Percentiles rank a stretch among this genome's conserved stretches.
Evolutionary conservation across 1,140 invertebrate genomes (phyloP).

Genomic region (Mesaphorura yosii): DNA sequence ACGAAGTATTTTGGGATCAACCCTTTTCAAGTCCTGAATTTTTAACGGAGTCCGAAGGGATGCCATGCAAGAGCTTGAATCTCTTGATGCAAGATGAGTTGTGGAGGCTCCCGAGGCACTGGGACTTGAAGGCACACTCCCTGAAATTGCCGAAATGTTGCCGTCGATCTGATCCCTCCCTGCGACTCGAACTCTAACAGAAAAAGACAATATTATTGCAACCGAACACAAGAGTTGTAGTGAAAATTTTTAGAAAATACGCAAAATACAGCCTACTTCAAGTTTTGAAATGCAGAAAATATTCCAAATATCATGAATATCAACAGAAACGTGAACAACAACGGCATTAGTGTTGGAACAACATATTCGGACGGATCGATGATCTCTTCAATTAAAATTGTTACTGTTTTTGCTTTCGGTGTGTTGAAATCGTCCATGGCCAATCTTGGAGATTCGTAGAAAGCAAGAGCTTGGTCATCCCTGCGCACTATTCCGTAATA

Average conservation of each 20-base stretch:
- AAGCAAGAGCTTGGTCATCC: constrained; percentile 9
- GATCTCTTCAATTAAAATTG: neutral
- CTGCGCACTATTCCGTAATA: constrained; percentile 24
- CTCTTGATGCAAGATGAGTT: too few species aligned
- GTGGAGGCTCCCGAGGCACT: too few species aligned
- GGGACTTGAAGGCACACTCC: too few species aligned
- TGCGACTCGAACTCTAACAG: too few species aligned
- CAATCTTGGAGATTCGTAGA: neutral
- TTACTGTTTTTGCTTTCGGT: neutral
- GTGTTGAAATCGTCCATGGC: neutral
- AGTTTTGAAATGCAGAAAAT: constrained; percentile 7
- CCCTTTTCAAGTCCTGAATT: neutral
- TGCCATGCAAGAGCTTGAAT: too few species aligned
- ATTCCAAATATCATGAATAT: constrained; percentile 12
- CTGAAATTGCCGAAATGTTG: too few species aligned
- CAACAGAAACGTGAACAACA: constrained; percentile 7
- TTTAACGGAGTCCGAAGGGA: neutral
- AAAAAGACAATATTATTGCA: too few species aligned
- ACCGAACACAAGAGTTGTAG: too few species aligned
- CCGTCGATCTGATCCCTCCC: too few species aligned
- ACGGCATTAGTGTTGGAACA: constrained; percentile 10
- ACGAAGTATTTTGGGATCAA: neutral
- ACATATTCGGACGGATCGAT: constrained; percentile 11
- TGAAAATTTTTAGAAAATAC: too few species aligned
- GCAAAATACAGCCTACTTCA: too few species aligned